A percentile compares a stretch with the other conserved stretches of the same genome.
These are phyloP conservation scores for Fistularia commersonii DNA, from an alignment of 2,797 vertebrate species.

Conservation along the genomic window DNA sequence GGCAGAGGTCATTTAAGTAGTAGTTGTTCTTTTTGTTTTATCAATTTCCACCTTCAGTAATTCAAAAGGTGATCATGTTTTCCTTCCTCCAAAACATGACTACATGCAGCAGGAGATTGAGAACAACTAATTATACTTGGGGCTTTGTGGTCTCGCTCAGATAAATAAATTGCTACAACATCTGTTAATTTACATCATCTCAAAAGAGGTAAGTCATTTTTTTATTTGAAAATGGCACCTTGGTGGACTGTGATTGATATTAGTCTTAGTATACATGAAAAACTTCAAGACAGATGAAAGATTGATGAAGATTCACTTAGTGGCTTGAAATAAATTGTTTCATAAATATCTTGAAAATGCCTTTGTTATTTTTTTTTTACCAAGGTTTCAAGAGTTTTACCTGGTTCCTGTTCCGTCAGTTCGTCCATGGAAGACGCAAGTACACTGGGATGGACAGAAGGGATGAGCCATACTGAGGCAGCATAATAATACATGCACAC, in stretches of 20 bases:
- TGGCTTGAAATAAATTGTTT: no score
- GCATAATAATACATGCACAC: slow-evolving; percentile 73
- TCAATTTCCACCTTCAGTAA: no score
- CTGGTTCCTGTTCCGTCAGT: slow-evolving; percentile 82
- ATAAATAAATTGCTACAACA: slow-evolving; percentile 30
- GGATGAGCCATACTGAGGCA: slow-evolving; percentile 66
- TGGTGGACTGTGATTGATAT: neutral
- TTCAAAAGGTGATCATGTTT: no score
- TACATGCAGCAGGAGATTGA: neutral
- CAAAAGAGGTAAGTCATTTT: slow-evolving; percentile 9
- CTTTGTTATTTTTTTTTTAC: no score
- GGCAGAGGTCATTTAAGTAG: no score
- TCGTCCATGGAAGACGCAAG: slow-evolving; percentile 82
- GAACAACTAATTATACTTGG: slow-evolving; percentile 3
- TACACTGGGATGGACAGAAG: slow-evolving; percentile 91
- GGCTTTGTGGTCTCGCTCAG: slow-evolving; percentile 27
- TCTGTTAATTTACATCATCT: slow-evolving; percentile 16
- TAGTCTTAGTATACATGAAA: no score
- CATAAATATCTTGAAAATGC: no score
- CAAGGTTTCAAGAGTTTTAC: slow-evolving; percentile 66
- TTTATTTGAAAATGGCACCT: neutral
- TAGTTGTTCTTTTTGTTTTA: no score
- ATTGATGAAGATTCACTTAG: no score
- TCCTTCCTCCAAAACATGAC: neutral
- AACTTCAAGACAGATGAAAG: no score